Conservation (phyloP, 2,113 vertebrate species). For the Elachura formosa region DNA sequence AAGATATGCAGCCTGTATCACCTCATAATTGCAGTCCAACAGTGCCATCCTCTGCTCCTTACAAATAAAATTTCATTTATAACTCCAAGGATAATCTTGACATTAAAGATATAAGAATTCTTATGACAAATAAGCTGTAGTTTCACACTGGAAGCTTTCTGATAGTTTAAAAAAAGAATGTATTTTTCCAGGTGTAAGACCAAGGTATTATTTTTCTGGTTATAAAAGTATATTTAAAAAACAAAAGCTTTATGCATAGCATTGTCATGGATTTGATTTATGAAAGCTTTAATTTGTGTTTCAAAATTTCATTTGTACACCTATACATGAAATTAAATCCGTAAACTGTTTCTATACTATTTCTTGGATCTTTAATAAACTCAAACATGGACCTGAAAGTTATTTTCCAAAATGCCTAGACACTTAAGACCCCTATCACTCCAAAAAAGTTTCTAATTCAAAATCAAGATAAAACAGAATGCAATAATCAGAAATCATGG, state of each 20-base stretch:
- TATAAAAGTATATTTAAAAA: not conserved
- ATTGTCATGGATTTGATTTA: not conserved
- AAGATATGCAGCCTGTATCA: not conserved
- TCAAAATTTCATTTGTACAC: not conserved
- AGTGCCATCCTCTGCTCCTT: conserved; percentile 64
- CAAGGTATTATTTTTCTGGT: not conserved
- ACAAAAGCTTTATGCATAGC: not conserved
- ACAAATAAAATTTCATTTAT: conserved; percentile 2
- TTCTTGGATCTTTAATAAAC: not conserved
- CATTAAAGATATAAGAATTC: not conserved
- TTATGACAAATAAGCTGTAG: not conserved
- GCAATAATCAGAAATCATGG: not conserved
- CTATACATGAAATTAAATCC: not conserved
- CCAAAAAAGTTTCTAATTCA: not conserved
- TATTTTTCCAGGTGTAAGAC: not conserved
- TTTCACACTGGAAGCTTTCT: not conserved
- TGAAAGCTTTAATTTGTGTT: not conserved
- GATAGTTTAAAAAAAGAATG: not conserved
- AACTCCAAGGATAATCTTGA: not conserved
- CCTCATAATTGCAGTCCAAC: conserved; percentile 54
- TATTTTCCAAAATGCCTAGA: not conserved
- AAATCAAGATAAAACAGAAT: not conserved
- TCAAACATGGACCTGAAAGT: not conserved
- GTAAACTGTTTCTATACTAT: not conserved
- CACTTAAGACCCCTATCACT: not conserved